Evolutionary conservation across 2,888 invertebrate species (phyloP), one percentile per base, ranked within the genome.

Genomic region (Mayetiola destructor): DNA sequence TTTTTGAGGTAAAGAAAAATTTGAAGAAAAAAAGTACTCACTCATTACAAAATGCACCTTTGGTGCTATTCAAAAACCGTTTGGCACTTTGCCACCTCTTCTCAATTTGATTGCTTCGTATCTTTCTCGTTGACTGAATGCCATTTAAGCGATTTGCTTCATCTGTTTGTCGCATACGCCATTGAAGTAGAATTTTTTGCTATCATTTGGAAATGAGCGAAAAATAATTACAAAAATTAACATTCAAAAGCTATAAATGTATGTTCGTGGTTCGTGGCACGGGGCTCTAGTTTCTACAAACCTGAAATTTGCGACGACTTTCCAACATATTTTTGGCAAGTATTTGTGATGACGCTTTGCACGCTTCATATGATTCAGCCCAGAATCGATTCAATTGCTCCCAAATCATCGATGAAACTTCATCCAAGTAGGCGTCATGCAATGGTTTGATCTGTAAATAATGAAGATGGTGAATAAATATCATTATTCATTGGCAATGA

Each of bases 351-450:
- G 76, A 75, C 6, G 73, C 67, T 70, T 79, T 80, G 64, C 78
- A 77, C 1, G 75, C 74, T 63, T 81, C 80, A 62, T 79, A 78
- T 64, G 80, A 79, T 61, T 78, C 76, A 16, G 76, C 76, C 78
- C 80, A 80, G 67, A 76, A 79, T 8, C 73, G 73, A 65, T 77
- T 76, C 64, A 79, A 76, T 6, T 74, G 72, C 64, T 77, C 76
- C 64, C 74, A 75, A 36, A 77, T 66, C 58, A 72, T 73, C 48
- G 73, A 68, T 61, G 75, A 74, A 55, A 76, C 73, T 61, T 75
- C 76, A 37, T 76, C 72, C 59, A 75, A 73, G 63, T 80, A 80
- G 53, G 72, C 72, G 59, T 76, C 74, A 63, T 74, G 75, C 54
- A 78, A 72, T 1, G 79, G 79, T 60, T 73, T 71, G 12, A 78